Evolutionary conservation across 2,797 vertebrate genomes (phyloP).

Genomic region (Acrocephalus scirpaceus): DNA sequence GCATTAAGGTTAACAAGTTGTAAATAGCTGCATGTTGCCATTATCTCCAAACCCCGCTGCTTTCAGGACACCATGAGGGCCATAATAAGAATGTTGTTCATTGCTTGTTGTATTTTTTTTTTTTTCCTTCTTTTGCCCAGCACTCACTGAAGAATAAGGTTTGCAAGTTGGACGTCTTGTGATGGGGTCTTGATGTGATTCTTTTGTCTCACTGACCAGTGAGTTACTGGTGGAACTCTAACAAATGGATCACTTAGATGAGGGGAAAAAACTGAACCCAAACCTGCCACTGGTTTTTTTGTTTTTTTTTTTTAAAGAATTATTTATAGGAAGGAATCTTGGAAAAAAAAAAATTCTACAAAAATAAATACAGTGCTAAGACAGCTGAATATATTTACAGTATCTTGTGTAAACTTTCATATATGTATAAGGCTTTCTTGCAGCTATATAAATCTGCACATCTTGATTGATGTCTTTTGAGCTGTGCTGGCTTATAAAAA

Average conservation of each 20-base stretch:
- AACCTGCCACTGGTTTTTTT: background rate
- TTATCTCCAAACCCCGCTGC: constrained; percentile 53
- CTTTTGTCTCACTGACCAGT: background rate
- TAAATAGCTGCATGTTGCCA: constrained; percentile 55
- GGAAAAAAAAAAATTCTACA: background rate
- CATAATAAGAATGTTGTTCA: constrained; percentile 21
- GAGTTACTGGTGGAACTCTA: background rate
- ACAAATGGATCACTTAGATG: background rate
- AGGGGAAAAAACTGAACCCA: background rate
- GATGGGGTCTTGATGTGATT: background rate
- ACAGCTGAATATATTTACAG: constrained; percentile 44
- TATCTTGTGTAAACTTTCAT: background rate
- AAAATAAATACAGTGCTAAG: constrained; percentile 1
- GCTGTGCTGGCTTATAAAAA: constrained; percentile 2
- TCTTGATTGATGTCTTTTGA: constrained; percentile 18
- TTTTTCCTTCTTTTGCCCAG: background rate
- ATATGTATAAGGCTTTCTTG: background rate
- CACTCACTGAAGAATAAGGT: background rate
- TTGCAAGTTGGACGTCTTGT: background rate
- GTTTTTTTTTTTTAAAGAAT: background rate
- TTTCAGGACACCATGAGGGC: constrained; percentile 32
- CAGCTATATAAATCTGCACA: background rate
- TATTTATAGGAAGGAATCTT: background rate
- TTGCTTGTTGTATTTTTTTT: background rate
- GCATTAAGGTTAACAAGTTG: constrained; percentile 66